Conservation (phyloP, 2,113 vertebrate species). For the Oxygymnocypris stewartii region DNA sequence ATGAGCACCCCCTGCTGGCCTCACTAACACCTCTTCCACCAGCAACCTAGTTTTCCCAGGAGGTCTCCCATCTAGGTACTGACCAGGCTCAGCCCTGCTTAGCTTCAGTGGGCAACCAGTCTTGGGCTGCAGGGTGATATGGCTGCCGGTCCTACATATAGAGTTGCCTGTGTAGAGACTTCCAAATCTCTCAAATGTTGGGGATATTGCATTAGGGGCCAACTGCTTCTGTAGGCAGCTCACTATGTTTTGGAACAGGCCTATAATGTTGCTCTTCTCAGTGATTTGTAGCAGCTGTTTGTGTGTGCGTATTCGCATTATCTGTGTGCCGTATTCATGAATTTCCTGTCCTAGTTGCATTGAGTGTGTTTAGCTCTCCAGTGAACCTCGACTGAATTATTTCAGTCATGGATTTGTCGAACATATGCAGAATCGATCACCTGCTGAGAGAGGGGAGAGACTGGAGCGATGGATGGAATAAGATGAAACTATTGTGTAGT, state of each 20-base stretch:
- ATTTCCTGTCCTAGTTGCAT: slow-evolving; percentile 25
- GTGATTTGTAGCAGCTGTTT: slow-evolving; percentile 25
- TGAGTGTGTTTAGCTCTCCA: neutral
- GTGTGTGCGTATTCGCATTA: neutral
- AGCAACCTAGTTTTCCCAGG: too few species aligned
- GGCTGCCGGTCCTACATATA: neutral
- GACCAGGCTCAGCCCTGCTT: too few species aligned
- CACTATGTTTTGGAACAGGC: neutral
- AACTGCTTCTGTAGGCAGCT: neutral
- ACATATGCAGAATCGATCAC: neutral
- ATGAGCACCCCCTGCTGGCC: too few species aligned
- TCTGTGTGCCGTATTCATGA: slow-evolving; percentile 13
- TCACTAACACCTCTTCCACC: too few species aligned
- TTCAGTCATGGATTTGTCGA: neutral
- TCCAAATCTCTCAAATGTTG: neutral
- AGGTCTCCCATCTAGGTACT: too few species aligned
- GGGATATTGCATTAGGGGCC: neutral
- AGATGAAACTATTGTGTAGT: neutral
- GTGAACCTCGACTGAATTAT: slow-evolving; percentile 11
- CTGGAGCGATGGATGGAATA: neutral
- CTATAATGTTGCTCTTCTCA: neutral
- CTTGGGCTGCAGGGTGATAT: too few species aligned
- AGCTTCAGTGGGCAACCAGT: too few species aligned
- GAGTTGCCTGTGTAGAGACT: neutral
- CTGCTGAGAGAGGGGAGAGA: slow-evolving; percentile 7